Base-by-base conservation (phyloP, 2,797 vertebrate species). In the Sitta carolinensis region DNA sequence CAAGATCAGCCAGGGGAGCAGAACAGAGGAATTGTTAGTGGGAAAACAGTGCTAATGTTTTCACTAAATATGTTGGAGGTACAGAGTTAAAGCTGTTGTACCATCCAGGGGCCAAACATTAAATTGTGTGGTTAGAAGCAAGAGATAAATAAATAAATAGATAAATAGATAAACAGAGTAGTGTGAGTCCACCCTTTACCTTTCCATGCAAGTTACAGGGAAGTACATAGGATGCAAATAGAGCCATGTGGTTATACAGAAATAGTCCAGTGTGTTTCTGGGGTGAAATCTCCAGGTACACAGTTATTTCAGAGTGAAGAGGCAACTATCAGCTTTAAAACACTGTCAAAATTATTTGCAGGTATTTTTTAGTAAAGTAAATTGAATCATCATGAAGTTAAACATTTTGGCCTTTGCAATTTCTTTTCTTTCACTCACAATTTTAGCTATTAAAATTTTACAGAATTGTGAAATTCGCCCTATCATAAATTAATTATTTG, bases 271-370 rank as follows among this genome's bases (percentile, higher is more conserved):
- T 16, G 29, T 32, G 17, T 30, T 75, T 34, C 67, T 59, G 50
- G 55, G 13, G 8, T 82, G 42, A 82, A 84, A 76, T 47, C 8
- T 43, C 13, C 8, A 4, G 14, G 6, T 23, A 67, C 3, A 2
- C 14, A 68, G 25, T 13, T 75, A 45, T 54, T 89, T 20, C 21
- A 59, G 34, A 59, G 42, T 72, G 88, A 97, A 91, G 83, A 95
- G 86, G 77, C 83, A 97, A 94, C 89, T 81, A 93, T 42, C 84
- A 91, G 74, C 78, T 96, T 96, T 70, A 89, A 97, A 97, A 97
- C 77, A 74, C 59, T 94, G 89, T 79, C 89, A 95, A 95, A 95
- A 97, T 90, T 95, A 90, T 88, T 96, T 88, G 78, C 67, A 93
- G 75, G 38, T 69, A 91, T 81, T 95, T 90, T 96, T 95, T 88